Evolutionary conservation across 2,888 invertebrate genomes (phyloP), one percentile per base, ranked within the genome.

Genomic region (Desoria tigrina): DNA sequence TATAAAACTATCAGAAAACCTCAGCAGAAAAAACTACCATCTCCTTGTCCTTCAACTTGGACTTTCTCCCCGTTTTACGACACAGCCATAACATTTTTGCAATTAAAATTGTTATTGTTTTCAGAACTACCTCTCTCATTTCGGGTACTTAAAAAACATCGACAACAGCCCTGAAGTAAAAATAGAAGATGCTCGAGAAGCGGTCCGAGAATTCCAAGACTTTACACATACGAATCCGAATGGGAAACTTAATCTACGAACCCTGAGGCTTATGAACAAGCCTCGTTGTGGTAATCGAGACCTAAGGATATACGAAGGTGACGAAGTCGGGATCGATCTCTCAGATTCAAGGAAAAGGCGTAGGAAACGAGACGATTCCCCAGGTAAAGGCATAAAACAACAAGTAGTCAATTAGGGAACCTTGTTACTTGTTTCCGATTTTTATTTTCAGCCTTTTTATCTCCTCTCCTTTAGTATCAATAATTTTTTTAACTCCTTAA

Each of bases 121-220:
- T 11, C 32, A 73, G 74, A 61, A 66, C 11, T 75, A 72, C 37
- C 54, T 75, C 26, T 58, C 67, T 24, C 66, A 66, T 26, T 75
- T 75, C 50, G 74, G 74, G 21, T 75, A 75, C 65, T 57, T 73
- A 18, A 66, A 63, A 3, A 66, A 69, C 45, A 61, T 63, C 24
- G 61, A 45, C 7, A 81, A 89, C 89, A 26, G 85, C 87, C 67
- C 89, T 14, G 28, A 4, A 3, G 61, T 63, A 9, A 27, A 21
- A 26, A 42, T 66, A 21, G 65, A 67, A 9, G 72, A 74, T 18
- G 62, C 66, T 32, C 32, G 58, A 14, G 32, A 70, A 49, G 72
- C 67, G 23, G 24, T 72, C 6, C 49, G 54, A 16, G 63, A 65
- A 62, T 72, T 72, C 58, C 72, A 72, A 53, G 63, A 69, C 61